Percentiles rank a stretch among this genome's conserved stretches.
Evolutionary conservation across 1,140 invertebrate genomes (phyloP).

Genomic region (Conus betulinus): DNA sequence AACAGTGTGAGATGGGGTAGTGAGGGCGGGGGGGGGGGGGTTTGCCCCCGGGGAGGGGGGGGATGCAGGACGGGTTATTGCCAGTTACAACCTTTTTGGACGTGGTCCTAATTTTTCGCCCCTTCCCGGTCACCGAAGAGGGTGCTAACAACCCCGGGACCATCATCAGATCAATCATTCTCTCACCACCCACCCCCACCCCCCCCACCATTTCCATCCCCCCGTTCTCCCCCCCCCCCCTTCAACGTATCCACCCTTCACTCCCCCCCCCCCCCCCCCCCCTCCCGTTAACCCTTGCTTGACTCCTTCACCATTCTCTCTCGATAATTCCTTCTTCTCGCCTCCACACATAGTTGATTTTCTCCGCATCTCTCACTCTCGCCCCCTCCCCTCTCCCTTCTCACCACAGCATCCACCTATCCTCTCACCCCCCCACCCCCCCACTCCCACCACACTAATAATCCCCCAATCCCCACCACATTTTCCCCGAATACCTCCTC

Average conservation of each 20-base stretch:
- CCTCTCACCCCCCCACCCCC: neutral
- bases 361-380: neutral
- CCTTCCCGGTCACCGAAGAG: neutral
- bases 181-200: neutral
- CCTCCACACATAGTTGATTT: neutral
- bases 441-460: neutral
- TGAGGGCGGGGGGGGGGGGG: too few relatives aligned
- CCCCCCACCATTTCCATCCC: neutral
- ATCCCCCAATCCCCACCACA: neutral
- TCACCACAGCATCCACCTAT: neutral
- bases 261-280: neutral
- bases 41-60: too few relatives aligned
- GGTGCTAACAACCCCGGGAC: constrained; percentile 1
- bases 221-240: neutral
- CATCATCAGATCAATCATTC: constrained; percentile 13
- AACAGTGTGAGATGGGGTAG: too few relatives aligned
- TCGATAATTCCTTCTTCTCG: neutral
- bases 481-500: neutral
- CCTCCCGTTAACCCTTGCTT: neutral
- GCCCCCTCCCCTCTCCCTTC: neutral
- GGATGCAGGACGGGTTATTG: neutral
- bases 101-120: neutral
- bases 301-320: neutral
- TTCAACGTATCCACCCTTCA: neutral
- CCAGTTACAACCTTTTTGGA: neutral